Evolutionary conservation across 2,797 vertebrate species (phyloP).

Genomic region (Steatocranus sp.): DNA sequence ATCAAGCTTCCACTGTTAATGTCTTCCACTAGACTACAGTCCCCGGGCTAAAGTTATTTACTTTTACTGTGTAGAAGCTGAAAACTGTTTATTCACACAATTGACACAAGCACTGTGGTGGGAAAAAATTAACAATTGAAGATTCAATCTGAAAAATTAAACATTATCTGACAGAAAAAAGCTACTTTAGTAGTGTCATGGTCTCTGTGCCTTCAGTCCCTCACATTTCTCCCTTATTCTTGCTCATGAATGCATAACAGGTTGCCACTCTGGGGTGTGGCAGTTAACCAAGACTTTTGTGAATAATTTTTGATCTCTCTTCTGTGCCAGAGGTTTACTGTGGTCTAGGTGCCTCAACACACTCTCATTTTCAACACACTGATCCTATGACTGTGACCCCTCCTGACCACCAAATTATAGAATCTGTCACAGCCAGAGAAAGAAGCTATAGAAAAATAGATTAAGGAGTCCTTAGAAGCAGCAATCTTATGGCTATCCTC

Average conservation of each 20-base stretch:
- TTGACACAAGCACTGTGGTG: not conserved
- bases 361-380: not conserved
- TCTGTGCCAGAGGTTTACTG: not conserved
- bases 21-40: not conserved
- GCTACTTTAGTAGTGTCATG: not conserved
- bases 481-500: not conserved
- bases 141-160: constrained; percentile 8
- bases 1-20: constrained; percentile 3
- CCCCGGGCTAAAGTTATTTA: not conserved
- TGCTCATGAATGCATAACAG: not conserved
- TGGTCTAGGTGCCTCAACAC: not conserved
- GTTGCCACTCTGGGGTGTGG: not conserved
- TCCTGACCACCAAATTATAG: not conserved
- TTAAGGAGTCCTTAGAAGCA: not conserved
- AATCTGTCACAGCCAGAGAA: not conserved
- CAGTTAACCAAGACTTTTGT: not conserved
- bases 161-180: constrained; percentile 8
- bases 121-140: not conserved
- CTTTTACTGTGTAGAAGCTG: not conserved
- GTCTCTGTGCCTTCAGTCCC: not conserved
- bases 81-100: not conserved
- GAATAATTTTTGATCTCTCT: too few species aligned
- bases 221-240: not conserved
- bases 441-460: not conserved
- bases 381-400: not conserved